These are phyloP conservation scores for Vultur gryphus DNA, from an alignment of 2,797 vertebrate genomes.

Conservation along the genomic window DNA sequence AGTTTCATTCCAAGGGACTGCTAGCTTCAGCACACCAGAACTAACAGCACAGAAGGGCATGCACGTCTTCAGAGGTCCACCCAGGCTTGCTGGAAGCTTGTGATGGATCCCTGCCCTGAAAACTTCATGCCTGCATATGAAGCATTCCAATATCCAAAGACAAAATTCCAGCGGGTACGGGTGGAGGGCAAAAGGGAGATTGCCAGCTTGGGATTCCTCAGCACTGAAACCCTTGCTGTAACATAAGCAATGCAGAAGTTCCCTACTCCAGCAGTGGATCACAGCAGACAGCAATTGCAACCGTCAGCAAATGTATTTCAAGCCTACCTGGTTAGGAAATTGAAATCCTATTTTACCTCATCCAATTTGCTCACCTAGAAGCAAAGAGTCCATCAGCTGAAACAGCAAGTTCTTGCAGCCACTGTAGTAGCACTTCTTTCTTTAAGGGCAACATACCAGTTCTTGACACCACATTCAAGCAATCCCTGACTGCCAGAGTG, in stretches of 20 bases:
- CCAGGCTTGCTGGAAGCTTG: neutral
- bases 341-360: neutral
- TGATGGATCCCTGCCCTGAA: neutral
- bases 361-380: neutral
- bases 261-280: neutral
- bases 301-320: neutral
- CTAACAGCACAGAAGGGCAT: neutral
- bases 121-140: neutral
- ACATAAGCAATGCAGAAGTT: neutral
- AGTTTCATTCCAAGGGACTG: conserved; percentile 1
- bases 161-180: neutral
- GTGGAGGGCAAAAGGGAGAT: neutral
- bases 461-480: neutral
- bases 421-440: neutral
- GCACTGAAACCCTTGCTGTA: neutral
- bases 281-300: neutral
- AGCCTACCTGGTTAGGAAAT: neutral
- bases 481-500: neutral
- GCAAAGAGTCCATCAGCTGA: neutral
- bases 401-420: neutral
- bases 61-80: neutral
- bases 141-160: neutral
- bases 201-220: neutral
- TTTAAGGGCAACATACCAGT: neutral
- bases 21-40: neutral